Percentiles rank a stretch among this genome's conserved stretches.
Evolutionary conservation across 2,113 vertebrate species (phyloP).

Genomic region (Myiozetetes cayanensis): DNA sequence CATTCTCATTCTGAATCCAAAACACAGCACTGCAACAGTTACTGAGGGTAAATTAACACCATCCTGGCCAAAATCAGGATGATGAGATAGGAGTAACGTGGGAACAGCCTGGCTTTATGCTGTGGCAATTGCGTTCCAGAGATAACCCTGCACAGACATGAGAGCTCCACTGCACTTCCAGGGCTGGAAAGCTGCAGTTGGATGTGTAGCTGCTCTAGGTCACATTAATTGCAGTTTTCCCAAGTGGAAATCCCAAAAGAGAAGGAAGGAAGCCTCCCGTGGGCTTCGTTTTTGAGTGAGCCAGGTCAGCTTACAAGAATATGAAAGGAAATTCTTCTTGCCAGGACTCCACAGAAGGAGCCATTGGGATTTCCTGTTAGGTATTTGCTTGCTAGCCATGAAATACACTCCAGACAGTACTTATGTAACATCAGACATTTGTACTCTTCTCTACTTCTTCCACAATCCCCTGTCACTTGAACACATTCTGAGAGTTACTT

Average conservation of each 20-base stretch:
- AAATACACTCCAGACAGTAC: neutral
- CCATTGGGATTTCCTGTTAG: neutral
- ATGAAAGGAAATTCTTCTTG: slow-evolving; percentile 1
- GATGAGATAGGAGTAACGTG: neutral
- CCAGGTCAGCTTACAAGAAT: neutral
- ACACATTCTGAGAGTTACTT: neutral
- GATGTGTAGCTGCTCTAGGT: neutral
- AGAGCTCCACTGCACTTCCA: neutral
- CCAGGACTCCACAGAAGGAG: neutral
- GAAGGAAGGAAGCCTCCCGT: neutral
- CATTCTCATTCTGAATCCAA: neutral
- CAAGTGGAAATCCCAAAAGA: neutral
- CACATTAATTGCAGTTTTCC: neutral
- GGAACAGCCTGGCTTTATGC: fast-evolving
- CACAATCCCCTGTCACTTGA: neutral
- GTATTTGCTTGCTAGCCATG: neutral
- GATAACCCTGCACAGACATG: neutral
- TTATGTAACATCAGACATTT: neutral
- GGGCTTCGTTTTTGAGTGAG: neutral
- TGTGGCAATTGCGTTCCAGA: neutral
- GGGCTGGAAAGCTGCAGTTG: neutral
- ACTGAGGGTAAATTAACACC: neutral
- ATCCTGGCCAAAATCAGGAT: neutral
- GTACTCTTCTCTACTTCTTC: neutral
- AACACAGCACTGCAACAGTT: neutral